Evolutionary conservation across 2,113 vertebrate species (phyloP), one percentile per base, ranked within the genome.

Genomic region (Syrmaticus mikado): DNA sequence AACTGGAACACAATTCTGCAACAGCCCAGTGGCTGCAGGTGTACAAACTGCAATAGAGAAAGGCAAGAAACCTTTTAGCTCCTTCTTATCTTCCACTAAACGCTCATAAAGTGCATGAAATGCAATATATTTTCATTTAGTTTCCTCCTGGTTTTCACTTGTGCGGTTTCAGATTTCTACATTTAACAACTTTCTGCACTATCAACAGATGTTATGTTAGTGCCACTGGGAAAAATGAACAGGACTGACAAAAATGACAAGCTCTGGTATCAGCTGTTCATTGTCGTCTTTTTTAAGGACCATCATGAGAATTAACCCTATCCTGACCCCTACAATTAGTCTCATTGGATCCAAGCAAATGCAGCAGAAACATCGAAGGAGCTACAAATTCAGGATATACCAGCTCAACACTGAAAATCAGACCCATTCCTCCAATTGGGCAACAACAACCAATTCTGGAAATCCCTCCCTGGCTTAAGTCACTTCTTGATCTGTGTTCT

Each of bases 21-120:
- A 43, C 38, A 88, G 38, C 38, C 18, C 21, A 3, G 9, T 1
- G 6, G 27, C 40, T 86, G 48, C 21, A 86, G 30, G 65, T 3
- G 0, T 16, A 43, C 30, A 38, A 66, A 48, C 41, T 7, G 0
- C 2, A 28, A 14, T 17, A 14, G 13, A 19, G 11, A 70, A 68
- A 81, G 36, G 25, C 27, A 72, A 60, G 4, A 66, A 60, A 64
- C 24, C 1, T 67, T 79, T 48, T 2, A 30, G 27, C 14, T 45
- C 43, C 67, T 71, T 70, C 89, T 45, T 40, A 7, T 13, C 67
- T 76, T 25, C 67, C 38, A 30, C 58, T 45, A 60, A 34, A 79
- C 14, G 13, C 32, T 71, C 41, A 50, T 16, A 45, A 48, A 74
- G 46, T 66, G 71, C 71, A 13, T 11, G 65, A 28, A 72, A 8